Percentiles rank a stretch among this genome's conserved stretches.
Evolutionary conservation across 2,888 invertebrate genomes (phyloP).

Genomic region (Drosophila cognata): DNA sequence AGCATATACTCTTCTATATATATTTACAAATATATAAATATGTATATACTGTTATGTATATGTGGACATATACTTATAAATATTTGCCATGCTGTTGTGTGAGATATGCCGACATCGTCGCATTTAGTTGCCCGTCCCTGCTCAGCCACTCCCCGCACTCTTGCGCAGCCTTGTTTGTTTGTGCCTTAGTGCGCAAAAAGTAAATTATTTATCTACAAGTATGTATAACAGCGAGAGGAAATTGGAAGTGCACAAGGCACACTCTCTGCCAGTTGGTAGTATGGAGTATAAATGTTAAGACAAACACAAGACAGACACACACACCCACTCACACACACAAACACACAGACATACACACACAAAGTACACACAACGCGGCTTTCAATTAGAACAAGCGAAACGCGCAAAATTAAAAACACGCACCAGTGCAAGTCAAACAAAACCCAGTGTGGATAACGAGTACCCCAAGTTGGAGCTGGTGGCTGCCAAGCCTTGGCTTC

Average conservation of each 20-base stretch:
- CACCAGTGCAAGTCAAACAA: conserved; percentile 76
- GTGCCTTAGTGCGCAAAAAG: conserved; percentile 81
- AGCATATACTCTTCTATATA: conserved; percentile 57
- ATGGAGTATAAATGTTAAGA: conserved; percentile 73
- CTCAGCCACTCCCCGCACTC: neutral
- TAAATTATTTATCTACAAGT: conserved; percentile 80
- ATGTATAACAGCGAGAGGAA: conserved; percentile 56
- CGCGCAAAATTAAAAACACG: conserved; percentile 80
- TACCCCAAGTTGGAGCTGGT: conserved; percentile 12
- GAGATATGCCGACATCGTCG: conserved; percentile 70
- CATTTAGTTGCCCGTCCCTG: conserved; percentile 53
- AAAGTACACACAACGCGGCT: conserved; percentile 75
- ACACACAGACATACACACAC: conserved; percentile 23
- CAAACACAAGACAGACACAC: conserved; percentile 71
- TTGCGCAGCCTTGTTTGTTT: conserved; percentile 60
- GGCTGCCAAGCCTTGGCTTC: neutral
- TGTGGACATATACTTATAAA: conserved; percentile 61
- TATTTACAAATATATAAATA: conserved; percentile 20
- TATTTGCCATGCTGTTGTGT: conserved; percentile 67
- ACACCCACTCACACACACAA: conserved; percentile 20
- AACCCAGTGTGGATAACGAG: conserved; percentile 23
- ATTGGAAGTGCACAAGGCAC: conserved; percentile 65
- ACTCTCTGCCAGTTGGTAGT: conserved; percentile 20
- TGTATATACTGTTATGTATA: conserved; percentile 37
- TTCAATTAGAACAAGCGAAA: conserved; percentile 80